Conservation (phyloP, 2,797 vertebrate genomes). For the Leucoraja ocellata region DNA sequence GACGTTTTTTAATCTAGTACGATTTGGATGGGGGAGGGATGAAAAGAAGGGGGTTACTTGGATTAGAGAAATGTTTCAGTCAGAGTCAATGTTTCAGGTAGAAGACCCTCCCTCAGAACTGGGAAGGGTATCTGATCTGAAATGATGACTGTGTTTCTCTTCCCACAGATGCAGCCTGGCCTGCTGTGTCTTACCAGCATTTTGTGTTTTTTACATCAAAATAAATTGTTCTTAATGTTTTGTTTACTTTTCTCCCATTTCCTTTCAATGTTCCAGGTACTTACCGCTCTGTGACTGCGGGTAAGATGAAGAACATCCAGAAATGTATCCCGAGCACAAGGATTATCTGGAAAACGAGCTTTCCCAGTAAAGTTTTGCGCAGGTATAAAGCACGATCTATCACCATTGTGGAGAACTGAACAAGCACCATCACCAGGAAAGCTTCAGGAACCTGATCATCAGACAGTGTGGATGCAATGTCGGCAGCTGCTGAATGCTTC, state of each 20-base stretch:
- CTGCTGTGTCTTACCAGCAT: too few species aligned
- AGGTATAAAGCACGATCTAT: slow-evolving; percentile 88
- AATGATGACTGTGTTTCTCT: too few species aligned
- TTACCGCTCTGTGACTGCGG: slow-evolving; percentile 81
- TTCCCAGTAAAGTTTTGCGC: slow-evolving; percentile 83
- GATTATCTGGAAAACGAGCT: slow-evolving; percentile 84
- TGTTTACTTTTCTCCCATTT: too few species aligned
- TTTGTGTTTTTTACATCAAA: too few species aligned
- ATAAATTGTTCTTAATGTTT: background rate
- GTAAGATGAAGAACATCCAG: slow-evolving; percentile 95
- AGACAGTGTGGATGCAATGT: slow-evolving; percentile 82
- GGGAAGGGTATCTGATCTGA: too few species aligned
- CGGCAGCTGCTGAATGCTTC: slow-evolving; percentile 82
- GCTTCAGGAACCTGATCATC: slow-evolving; percentile 91
- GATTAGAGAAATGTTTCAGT: too few species aligned
- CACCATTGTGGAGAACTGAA: slow-evolving; percentile 95
- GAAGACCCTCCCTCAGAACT: too few species aligned
- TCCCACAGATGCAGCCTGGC: too few species aligned
- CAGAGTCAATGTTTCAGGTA: too few species aligned
- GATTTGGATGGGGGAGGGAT: too few species aligned
- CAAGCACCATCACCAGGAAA: slow-evolving; percentile 89
- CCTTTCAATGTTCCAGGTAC: background rate
- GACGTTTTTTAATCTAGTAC: too few species aligned
- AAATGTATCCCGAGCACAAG: slow-evolving; percentile 85
- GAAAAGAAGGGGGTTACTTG: too few species aligned